Percentiles rank a stretch among this genome's conserved stretches.
phyloP scores from a whole-genome alignment of 2,888 invertebrate genomes.

The Epistrophe grossulariae region DNA sequence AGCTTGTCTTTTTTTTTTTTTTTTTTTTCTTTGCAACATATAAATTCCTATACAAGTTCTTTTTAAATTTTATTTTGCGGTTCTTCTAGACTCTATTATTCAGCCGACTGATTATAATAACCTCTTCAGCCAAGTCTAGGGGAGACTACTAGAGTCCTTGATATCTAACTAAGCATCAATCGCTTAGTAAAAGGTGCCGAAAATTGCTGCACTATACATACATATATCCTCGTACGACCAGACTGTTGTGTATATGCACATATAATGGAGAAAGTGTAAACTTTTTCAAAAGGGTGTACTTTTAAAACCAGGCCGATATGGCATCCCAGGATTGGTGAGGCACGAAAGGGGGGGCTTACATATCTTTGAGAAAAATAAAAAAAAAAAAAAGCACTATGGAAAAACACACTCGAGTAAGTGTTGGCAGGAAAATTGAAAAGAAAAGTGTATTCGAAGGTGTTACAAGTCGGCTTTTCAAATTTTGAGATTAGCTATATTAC shows the following conservation, averaged over 20 bases:
- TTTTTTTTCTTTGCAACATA: neutral
- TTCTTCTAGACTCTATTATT: conserved; percentile 38
- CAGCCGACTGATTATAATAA: conserved; percentile 69
- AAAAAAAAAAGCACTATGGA: neutral
- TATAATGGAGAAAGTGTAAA: conserved; percentile 42
- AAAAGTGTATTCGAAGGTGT: conserved; percentile 65
- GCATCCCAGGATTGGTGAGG: neutral
- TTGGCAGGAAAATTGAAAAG: conserved; percentile 64
- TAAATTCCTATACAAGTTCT: conserved; percentile 23
- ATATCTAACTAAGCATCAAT: conserved; percentile 60
- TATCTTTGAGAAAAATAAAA: conserved; percentile 38
- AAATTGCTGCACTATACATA: conserved; percentile 46
- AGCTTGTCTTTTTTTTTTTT: conserved; percentile 39
- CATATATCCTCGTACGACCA: conserved; percentile 1
- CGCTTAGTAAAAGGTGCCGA: conserved; percentile 71
- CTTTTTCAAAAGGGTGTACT: conserved; percentile 45
- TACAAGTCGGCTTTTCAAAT: conserved; percentile 63
- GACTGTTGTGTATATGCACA: conserved; percentile 3
- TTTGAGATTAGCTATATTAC: conserved; percentile 36
- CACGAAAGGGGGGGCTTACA: neutral
- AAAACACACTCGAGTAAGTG: conserved; percentile 60
- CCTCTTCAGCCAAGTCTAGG: conserved; percentile 51
- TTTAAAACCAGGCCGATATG: conserved; percentile 31
- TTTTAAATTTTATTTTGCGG: conserved; percentile 53
- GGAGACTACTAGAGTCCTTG: conserved; percentile 63